phyloP scores from a whole-genome alignment of 1,140 invertebrate genomes.

The Chironomus tepperi region DNA sequence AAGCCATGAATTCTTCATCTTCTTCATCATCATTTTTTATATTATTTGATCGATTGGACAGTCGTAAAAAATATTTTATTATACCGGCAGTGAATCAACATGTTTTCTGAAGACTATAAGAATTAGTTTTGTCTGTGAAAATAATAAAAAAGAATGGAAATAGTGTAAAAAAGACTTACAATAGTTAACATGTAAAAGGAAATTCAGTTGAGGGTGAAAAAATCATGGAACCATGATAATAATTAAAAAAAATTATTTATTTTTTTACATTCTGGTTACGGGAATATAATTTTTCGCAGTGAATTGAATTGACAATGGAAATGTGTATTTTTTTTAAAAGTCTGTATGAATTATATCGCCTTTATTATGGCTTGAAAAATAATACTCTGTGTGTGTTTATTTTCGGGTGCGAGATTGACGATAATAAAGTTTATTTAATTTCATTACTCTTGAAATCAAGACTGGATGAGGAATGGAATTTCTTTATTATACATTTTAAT shows the following conservation, averaged over 20 bases:
- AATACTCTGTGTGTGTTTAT: not conserved
- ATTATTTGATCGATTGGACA: slow-evolving; percentile 3
- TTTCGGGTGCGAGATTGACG: slow-evolving; percentile 10
- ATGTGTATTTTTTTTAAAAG: not conserved
- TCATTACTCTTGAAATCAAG: not conserved
- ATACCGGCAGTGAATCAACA: slow-evolving; percentile 2
- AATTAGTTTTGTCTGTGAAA: slow-evolving; percentile 6
- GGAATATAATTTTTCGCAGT: slow-evolving; percentile 12
- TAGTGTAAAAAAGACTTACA: not conserved
- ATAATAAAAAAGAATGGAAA: not conserved
- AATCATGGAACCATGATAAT: slow-evolving; percentile 13
- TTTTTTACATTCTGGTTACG: not conserved
- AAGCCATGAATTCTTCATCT: slow-evolving; percentile 14
- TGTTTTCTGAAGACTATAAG: not conserved
- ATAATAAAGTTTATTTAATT: not conserved
- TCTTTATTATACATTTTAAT: not conserved
- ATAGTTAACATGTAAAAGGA: not conserved
- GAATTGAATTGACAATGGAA: slow-evolving; percentile 12
- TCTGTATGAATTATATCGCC: not conserved
- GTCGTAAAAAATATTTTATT: not conserved
- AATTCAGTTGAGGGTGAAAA: slow-evolving; percentile 12
- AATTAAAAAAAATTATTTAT: not conserved
- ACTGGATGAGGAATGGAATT: not conserved
- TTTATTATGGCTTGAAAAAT: not conserved
- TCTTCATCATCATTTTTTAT: not conserved